phyloP scores from a whole-genome alignment of 2,888 invertebrate species.

The Rotaria magnacalcarata region DNA sequence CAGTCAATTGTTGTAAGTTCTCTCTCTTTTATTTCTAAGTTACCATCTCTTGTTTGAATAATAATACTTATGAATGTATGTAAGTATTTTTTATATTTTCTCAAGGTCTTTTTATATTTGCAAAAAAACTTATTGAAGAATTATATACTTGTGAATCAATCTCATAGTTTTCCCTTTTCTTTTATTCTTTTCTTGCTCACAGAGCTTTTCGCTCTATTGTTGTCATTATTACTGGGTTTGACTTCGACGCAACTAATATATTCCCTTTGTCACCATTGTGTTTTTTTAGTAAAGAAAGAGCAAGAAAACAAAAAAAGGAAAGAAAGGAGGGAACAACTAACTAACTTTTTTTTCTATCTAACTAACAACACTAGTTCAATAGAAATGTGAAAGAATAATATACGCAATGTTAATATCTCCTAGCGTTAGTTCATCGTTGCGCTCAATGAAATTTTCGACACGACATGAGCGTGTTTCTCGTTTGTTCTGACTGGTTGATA shows the following conservation, averaged over 20 bases:
- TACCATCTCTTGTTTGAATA: too few species aligned
- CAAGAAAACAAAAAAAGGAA: background rate
- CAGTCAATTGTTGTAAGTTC: constrained; percentile 8
- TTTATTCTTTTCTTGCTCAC: background rate
- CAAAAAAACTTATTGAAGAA: background rate
- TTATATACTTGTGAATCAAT: background rate
- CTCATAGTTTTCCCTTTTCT: background rate
- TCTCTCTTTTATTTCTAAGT: too few species aligned
- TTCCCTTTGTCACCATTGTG: background rate
- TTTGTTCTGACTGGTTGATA: background rate
- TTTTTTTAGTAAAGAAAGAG: background rate
- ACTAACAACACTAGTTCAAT: constrained; percentile 4
- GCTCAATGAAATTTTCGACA: constrained; percentile 31
- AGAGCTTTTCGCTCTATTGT: background rate
- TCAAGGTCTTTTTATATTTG: background rate
- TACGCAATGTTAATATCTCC: background rate
- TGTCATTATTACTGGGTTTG: background rate
- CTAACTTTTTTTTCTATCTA: background rate
- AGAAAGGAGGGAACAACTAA: background rate
- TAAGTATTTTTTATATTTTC: background rate
- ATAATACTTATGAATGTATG: too few species aligned
- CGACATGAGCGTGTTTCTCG: background rate
- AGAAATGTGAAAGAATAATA: background rate
- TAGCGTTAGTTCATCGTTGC: background rate
- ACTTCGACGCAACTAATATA: background rate